Percentiles rank a stretch among this genome's conserved stretches.
Conservation (phyloP, 2,888 invertebrate genomes). For the Gari tellinella region DNA sequence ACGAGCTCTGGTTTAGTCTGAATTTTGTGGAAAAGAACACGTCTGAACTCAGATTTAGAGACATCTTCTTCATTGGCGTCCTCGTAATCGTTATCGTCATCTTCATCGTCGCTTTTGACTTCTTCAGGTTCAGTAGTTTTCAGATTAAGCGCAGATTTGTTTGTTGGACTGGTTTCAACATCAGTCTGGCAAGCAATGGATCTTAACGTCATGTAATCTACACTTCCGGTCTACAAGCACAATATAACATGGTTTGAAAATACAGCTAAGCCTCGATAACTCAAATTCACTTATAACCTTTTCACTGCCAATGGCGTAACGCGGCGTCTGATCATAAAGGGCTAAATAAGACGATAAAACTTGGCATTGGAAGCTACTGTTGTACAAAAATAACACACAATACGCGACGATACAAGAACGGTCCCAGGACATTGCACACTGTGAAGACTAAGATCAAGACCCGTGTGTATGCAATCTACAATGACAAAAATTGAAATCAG, state of each 20-base stretch:
- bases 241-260: background rate
- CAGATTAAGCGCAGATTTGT: background rate
- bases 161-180: background rate
- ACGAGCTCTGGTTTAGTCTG: background rate
- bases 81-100: constrained; percentile 1
- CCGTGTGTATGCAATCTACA: too few relatives aligned
- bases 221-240: constrained; percentile 37
- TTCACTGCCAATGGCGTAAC: too few relatives aligned
- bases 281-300: too few relatives aligned
- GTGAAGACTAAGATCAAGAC: too few relatives aligned
- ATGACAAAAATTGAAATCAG: too few relatives aligned
- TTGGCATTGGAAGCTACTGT: too few relatives aligned
- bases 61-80: constrained; percentile 4
- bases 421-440: too few relatives aligned
- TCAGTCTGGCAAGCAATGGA: constrained; percentile 47
- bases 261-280: too few relatives aligned
- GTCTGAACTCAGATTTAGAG: constrained; percentile 11
- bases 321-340: too few relatives aligned
- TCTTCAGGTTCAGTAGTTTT: background rate
- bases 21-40: constrained; percentile 31
- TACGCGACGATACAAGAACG: too few relatives aligned
- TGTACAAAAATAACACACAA: too few relatives aligned
- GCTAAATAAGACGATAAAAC: too few relatives aligned
- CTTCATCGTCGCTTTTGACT: background rate
- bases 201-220: constrained; percentile 24